These are phyloP conservation scores for Pteronura brasiliensis DNA, from an alignment of 2,113 vertebrate species.

Conservation along the genomic window DNA sequence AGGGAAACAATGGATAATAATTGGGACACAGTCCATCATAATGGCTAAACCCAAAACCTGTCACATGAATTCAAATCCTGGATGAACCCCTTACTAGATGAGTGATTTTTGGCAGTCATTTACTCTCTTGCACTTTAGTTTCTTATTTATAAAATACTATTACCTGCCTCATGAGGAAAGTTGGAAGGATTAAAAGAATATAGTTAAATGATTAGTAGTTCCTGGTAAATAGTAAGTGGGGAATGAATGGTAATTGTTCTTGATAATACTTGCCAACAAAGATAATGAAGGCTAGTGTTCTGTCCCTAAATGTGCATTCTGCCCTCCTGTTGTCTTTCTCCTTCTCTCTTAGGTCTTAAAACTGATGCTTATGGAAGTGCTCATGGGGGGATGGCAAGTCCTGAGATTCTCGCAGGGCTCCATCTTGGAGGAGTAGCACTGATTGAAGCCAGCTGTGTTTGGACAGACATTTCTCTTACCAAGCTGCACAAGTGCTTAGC, in stretches of 20 bases:
- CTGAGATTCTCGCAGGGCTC: neutral
- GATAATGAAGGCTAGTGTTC: neutral
- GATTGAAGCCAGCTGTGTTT: neutral
- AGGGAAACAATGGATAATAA: neutral
- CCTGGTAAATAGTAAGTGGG: neutral
- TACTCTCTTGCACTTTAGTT: slow-evolving; percentile 16
- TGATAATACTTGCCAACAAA: neutral
- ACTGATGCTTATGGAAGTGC: neutral
- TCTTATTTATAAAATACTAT: neutral
- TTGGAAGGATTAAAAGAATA: neutral
- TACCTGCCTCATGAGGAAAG: neutral
- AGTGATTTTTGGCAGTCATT: slow-evolving; percentile 36
- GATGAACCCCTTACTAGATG: neutral
- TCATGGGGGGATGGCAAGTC: neutral
- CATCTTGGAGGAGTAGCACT: neutral
- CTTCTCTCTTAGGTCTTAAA: neutral
- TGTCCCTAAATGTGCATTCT: neutral
- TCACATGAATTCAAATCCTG: neutral
- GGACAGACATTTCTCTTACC: neutral
- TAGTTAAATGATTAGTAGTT: slow-evolving; percentile 4
- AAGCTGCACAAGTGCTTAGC: neutral
- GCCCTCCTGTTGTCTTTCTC: neutral
- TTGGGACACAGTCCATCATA: neutral
- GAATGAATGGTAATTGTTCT: neutral
- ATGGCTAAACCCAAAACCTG: neutral